phyloP scores from a whole-genome alignment of 2,113 vertebrate species.

The Chloebia gouldiae region DNA sequence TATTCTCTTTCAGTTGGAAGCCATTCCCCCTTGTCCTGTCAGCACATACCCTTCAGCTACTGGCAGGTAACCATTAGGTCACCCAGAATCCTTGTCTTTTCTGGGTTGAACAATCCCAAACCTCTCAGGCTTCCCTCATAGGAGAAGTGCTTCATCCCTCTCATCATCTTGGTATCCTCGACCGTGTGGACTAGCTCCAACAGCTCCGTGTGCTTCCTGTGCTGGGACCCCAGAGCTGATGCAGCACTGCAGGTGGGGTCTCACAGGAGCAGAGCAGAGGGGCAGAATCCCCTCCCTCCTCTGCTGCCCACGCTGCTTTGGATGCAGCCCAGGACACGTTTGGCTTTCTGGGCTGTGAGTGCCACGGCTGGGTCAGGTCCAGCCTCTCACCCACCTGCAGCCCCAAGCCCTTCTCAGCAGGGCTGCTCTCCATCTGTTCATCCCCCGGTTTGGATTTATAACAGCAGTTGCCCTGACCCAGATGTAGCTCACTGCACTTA shows the following conservation, averaged over 20 bases:
- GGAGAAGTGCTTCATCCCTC: background rate
- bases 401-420: background rate
- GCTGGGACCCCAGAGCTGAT: background rate
- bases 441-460: too few relatives aligned
- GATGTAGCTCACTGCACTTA: background rate
- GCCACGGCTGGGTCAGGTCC: background rate
- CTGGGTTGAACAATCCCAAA: background rate
- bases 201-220: too few relatives aligned
- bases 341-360: background rate
- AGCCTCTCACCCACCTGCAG: background rate
- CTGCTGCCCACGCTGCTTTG: background rate
- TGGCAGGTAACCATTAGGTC: background rate
- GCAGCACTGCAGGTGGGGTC: background rate
- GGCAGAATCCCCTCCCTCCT: background rate
- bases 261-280: background rate
- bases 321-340: background rate
- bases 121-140: background rate
- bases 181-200: rapidly evolving
- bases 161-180: background rate
- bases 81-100: background rate
- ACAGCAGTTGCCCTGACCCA: rapidly evolving
- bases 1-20: background rate
- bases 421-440: background rate
- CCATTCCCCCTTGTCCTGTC: background rate
- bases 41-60: background rate